Evolutionary conservation across 92 coral and sea anemone genomes (phyloP), one percentile per base, ranked within the genome.

Genomic region (Heteractis magnifica): DNA sequence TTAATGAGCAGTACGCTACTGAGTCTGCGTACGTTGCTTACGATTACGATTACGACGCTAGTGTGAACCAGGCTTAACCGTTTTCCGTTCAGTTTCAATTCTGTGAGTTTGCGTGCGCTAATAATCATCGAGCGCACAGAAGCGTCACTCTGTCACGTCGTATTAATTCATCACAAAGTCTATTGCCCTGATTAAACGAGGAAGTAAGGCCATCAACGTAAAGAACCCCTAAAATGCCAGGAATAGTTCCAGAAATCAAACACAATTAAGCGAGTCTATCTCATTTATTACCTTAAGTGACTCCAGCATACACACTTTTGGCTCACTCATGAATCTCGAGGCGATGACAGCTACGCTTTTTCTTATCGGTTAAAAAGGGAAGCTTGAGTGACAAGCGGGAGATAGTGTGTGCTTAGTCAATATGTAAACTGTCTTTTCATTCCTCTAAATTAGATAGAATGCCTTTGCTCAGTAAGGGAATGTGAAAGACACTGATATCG

Each of bases 181-280:
- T 68, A 20, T 68, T 68, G 73, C 73, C 23, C 48, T 68, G 73
- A 68, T 68, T 68, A 48, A 23, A 68, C 49, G 23, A 10, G 73
- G 73, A 68, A 68, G 73, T 68, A 4, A 26, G 26, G 73, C 73
- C 23, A 68, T 76, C 60, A 58, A 59, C 10, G 23, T 59, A 56
- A 50, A 78, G 81, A 26, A 16, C 53, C 53, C 10, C 34, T 59
- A 14, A 58, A 18, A 56, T 26, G 70, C 70, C 81, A 78, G 21
- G 70, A 21, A 78, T 78, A 58, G 52, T 19, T 34, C 14, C 10
- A 10, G 52, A 52, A 76, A 52, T 50, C 79, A 76, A 76, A 52
- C 41, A 52, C 79, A 76, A 76, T 76, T 76, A 76, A 49, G 49
- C 60, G 48, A 76, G 23, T 76, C 79, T 50, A 52, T 52, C 49